phyloP scores from a whole-genome alignment of 2,888 invertebrate genomes.

The Pollenia labialis region DNA sequence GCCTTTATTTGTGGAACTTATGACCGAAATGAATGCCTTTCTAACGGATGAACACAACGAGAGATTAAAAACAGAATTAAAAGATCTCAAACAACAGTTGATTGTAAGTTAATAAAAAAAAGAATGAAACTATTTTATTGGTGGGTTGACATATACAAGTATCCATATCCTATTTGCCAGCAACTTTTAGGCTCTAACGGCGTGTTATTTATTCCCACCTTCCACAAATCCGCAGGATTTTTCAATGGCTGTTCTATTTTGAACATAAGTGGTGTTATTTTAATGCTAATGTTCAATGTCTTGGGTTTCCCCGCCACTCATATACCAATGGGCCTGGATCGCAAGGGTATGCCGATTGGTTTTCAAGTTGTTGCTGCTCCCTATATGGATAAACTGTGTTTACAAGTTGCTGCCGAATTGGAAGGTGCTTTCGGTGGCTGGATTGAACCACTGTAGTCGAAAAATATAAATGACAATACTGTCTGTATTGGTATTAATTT shows the following conservation, averaged over 20 bases:
- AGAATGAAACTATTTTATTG: no score
- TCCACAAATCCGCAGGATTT: slow-evolving; percentile 87
- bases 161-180: slow-evolving; percentile 69
- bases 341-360: slow-evolving; percentile 88
- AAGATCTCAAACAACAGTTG: slow-evolving; percentile 75
- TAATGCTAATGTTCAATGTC: slow-evolving; percentile 83
- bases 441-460: slow-evolving; percentile 85
- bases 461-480: neutral
- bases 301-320: slow-evolving; percentile 91
- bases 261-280: slow-evolving; percentile 81
- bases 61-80: slow-evolving; percentile 76
- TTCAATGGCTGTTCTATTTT: slow-evolving; percentile 87
- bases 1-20: slow-evolving; percentile 78
- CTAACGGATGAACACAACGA: slow-evolving; percentile 74
- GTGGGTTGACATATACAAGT: neutral
- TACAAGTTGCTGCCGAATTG: slow-evolving; percentile 92
- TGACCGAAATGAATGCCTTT: slow-evolving; percentile 76
- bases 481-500: neutral
- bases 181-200: slow-evolving; percentile 88
- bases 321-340: slow-evolving; percentile 88
- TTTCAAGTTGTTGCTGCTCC: slow-evolving; percentile 91
- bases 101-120: slow-evolving; percentile 74
- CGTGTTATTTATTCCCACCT: slow-evolving; percentile 90
- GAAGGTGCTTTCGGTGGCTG: slow-evolving; percentile 93
- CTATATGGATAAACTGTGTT: slow-evolving; percentile 91